Evolutionary conservation across 2,113 vertebrate species (phyloP).

Genomic region (Psettodes erumei): DNA sequence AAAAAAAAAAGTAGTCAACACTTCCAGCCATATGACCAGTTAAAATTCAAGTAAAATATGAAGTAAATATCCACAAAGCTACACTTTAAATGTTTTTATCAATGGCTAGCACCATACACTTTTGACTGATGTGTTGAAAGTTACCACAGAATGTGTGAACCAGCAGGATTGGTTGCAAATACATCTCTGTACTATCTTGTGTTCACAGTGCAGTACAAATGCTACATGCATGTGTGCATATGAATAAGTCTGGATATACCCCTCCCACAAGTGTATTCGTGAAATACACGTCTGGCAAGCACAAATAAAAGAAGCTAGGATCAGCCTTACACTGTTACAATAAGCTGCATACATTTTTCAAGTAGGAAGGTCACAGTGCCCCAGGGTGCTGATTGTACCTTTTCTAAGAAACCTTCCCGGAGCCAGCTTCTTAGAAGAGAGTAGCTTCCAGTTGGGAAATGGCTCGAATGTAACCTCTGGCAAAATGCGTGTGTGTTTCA

Average conservation of each 20-base stretch:
- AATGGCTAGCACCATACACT: background rate
- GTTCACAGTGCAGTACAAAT: conserved; percentile 7
- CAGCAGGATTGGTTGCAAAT: background rate
- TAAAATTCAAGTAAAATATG: no score
- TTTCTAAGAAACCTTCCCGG: conserved; percentile 49
- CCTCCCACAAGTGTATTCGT: conserved; percentile 16
- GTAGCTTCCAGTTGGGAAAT: background rate
- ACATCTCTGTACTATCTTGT: conserved; percentile 6
- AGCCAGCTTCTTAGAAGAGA: conserved; percentile 44
- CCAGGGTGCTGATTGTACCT: conserved; percentile 9
- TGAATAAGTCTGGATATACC: background rate
- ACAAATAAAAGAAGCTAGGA: conserved; percentile 27
- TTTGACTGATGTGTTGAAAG: background rate
- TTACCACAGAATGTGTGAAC: background rate
- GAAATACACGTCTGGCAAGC: background rate
- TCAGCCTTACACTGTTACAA: conserved; percentile 48
- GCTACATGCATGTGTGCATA: background rate
- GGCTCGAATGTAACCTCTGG: background rate
- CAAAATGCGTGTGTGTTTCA: background rate
- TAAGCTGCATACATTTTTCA: conserved; percentile 44
- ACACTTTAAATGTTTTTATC: background rate
- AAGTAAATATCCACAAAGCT: background rate
- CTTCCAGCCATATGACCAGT: background rate
- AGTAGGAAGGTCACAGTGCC: conserved; percentile 24
- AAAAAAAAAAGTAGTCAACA: no score